Evolutionary conservation across 2,113 vertebrate genomes (phyloP), one percentile per base, ranked within the genome.

Genomic region (Syngnathus floridae): DNA sequence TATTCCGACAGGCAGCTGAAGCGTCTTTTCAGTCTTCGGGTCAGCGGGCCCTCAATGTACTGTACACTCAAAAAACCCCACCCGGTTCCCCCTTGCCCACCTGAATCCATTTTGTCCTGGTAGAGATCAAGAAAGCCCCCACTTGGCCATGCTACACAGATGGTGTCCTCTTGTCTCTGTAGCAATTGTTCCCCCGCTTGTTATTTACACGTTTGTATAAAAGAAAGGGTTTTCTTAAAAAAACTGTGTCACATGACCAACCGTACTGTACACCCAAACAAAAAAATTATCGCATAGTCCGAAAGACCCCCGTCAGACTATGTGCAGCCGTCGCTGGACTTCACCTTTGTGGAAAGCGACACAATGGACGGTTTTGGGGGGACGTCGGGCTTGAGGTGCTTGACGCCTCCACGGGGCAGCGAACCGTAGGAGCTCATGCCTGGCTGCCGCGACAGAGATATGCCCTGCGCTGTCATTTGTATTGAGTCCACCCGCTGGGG

Each of bases 401-500:
- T 95, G 87, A 94, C 82, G 80, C 94, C 93, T 7, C 93, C 90
- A 86, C 95, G 92, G 0, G 94, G 94, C 88, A 99, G 89, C 0
- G 97, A 99, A 80, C 92, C 94, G 73, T 95, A 98, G 66, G 94
- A 77, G 58, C 90, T 92, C 85, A 96, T 91, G 77, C 94, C 92
- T 1, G 93, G 91, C 87, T 97, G 95, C 71, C 94, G 92, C 6
- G 94, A 92, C 64, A 97, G 91, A 62, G 93, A 91, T 81, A 93
- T 91, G 59, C 92, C 91, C 8, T 91, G 81, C 55, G 92, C 86
- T 37, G 94, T 94, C 91, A 94, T 92, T 77, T 97, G 94, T 90
- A 99, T 99, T 58, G 97, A 99, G 94, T 99, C 97, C 85, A 98
- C 95, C 71, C 97, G 88, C 90, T 97, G 97, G 0, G 97, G 97